Percentiles rank a stretch among this genome's conserved stretches.
Conservation (phyloP, 37 sponge, comb jelly and placozoan genomes). For the Cladorhizidae sp. region DNA sequence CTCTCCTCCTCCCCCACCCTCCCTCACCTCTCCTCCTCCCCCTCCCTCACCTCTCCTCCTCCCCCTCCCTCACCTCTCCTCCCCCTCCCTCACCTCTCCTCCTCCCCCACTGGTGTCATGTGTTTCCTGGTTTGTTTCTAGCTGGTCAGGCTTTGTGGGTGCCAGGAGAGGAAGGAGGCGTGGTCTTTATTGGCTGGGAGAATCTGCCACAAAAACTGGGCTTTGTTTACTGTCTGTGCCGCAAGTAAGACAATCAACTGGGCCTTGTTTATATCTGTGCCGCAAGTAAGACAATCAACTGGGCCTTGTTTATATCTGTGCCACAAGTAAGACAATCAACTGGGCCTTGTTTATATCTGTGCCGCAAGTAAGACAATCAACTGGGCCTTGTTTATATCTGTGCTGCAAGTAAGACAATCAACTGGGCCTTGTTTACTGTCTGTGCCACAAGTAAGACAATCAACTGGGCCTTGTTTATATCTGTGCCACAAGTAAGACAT, state of each 20-base stretch:
- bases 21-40: not conserved
- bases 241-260: conserved; percentile 39
- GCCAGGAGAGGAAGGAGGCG: conserved; percentile 34
- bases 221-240: conserved; percentile 71
- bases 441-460: no score
- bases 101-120: not conserved
- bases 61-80: not conserved
- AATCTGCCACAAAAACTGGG: conserved; percentile 79
- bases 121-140: not conserved
- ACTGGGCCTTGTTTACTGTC: no score
- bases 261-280: not conserved
- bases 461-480: no score
- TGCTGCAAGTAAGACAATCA: no score
- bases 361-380: no score
- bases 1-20: no score
- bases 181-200: conserved; percentile 86
- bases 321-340: no score
- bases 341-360: no score
- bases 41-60: not conserved
- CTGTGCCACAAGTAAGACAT: no score
- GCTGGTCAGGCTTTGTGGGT: conserved; percentile 63
- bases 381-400: no score
- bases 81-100: not conserved
- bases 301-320: no score
- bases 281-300: no score